Conservation (phyloP, 2,888 invertebrate species). For the Petrolisthes manimaculis region DNA sequence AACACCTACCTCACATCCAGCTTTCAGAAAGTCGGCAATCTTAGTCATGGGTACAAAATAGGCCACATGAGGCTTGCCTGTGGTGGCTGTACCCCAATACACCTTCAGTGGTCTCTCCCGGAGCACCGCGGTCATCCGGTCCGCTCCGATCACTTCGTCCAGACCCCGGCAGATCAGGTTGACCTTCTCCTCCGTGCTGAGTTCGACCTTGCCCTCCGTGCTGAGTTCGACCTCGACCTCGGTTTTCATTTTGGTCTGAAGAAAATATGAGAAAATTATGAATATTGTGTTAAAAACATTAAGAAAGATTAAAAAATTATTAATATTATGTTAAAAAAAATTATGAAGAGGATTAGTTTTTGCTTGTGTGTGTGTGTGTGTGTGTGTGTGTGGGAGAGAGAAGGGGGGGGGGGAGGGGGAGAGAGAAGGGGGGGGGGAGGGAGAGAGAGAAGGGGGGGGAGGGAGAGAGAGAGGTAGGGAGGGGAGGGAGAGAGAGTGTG, state of each 20-base stretch:
- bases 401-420: no score
- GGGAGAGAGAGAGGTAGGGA: no score
- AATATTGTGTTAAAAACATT: background rate
- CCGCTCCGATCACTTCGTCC: slow-evolving; percentile 94
- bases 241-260: slow-evolving; percentile 5
- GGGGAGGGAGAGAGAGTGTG: no score
- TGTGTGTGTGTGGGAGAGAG: no score
- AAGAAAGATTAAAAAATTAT: background rate
- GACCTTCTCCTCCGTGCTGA: slow-evolving; percentile 81
- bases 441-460: no score
- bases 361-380: no score
- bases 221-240: no score
- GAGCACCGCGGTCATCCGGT: slow-evolving; percentile 83
- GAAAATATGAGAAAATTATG: background rate
- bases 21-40: slow-evolving; percentile 95
- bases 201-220: no score
- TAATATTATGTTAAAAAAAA: no score
- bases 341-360: no score
- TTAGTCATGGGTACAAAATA: slow-evolving; percentile 99
- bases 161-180: slow-evolving; percentile 83
- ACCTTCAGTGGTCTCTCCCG: slow-evolving; percentile 82
- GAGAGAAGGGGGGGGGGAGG: no score
- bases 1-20: slow-evolving; percentile 89
- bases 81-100: slow-evolving; percentile 99
- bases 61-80: slow-evolving; percentile 97